Conservation (phyloP, 1,140 invertebrate genomes). For the Metaphire vulgaris region DNA sequence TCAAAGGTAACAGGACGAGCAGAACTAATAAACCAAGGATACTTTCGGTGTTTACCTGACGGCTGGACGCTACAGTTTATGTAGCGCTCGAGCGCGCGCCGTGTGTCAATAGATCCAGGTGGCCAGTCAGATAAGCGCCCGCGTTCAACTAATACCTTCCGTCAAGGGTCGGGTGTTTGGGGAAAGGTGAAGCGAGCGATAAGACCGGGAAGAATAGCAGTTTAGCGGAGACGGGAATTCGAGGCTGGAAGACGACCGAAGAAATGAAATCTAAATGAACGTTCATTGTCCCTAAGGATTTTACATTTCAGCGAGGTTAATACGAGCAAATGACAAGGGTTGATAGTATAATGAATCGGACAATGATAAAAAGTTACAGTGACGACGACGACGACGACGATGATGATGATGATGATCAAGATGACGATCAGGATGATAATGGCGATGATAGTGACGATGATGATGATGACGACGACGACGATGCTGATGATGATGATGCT, state of each 20-base stretch:
- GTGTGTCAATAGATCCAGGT: neutral
- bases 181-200: neutral
- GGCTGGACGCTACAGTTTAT: neutral
- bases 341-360: too few species aligned
- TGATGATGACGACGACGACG: too few species aligned
- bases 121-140: neutral
- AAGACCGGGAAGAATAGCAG: neutral
- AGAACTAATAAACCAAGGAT: too few species aligned
- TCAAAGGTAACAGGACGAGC: too few species aligned
- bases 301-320: too few species aligned
- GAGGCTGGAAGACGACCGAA: too few species aligned
- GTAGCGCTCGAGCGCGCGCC: too few species aligned
- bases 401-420: neutral
- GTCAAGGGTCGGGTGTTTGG: neutral
- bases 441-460: neutral
- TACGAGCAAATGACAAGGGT: too few species aligned
- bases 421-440: neutral
- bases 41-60: too few species aligned
- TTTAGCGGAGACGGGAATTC: neutral
- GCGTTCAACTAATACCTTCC: neutral
- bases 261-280: too few species aligned
- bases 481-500: neutral
- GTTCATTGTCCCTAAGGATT: too few species aligned
- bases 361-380: too few species aligned
- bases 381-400: slow-evolving; percentile 1